Conservation (phyloP, 2,888 invertebrate species). For the Linnaemya tessellans region DNA sequence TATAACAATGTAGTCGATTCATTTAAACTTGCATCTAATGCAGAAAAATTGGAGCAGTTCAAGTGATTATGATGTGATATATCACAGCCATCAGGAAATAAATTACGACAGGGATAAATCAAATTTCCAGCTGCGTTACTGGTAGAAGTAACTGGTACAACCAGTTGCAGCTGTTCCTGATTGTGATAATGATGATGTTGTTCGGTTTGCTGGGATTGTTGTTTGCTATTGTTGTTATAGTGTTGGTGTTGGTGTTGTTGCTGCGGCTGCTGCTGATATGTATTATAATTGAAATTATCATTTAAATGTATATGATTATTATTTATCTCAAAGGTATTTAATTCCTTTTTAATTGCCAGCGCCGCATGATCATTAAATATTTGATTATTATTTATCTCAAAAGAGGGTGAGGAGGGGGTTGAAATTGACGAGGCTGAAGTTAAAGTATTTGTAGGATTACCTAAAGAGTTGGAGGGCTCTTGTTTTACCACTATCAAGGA, state of each 20-base stretch:
- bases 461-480: conserved; percentile 77
- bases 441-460: conserved; percentile 46
- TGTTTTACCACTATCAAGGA: conserved; percentile 83
- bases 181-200: conserved; percentile 13
- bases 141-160: neutral
- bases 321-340: conserved; percentile 77
- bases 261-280: conserved; percentile 30
- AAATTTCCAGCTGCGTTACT: conserved; percentile 63
- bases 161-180: conserved; percentile 48
- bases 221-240: conserved; percentile 27
- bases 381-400: conserved; percentile 69
- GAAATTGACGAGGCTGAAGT: neutral
- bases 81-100: conserved; percentile 80
- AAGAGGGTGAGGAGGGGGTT: conserved; percentile 38
- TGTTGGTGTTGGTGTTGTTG: conserved; percentile 18
- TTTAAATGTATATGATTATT: conserved; percentile 76
- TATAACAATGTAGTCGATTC: conserved; percentile 55
- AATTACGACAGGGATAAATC: conserved; percentile 80
- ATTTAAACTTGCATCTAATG: conserved; percentile 52
- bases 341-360: conserved; percentile 77
- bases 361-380: conserved; percentile 32
- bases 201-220: neutral
- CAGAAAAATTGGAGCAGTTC: conserved; percentile 64
- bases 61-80: conserved; percentile 75
- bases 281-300: conserved; percentile 52